Percentiles rank a stretch among this genome's conserved stretches.
Evolutionary conservation across 2,797 vertebrate species (phyloP).

Genomic region (Rallus crepitans): DNA sequence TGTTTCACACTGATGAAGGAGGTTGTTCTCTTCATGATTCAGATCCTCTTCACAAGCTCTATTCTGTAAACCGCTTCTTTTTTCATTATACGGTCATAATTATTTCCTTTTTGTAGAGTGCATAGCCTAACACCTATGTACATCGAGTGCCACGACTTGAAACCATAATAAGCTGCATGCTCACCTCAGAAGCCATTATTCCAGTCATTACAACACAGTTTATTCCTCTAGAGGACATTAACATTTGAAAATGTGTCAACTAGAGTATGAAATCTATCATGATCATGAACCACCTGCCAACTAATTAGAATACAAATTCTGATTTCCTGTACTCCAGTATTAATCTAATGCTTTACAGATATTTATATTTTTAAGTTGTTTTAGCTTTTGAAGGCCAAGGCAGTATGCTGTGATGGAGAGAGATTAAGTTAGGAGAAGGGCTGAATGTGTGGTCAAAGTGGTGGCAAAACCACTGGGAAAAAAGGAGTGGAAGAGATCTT

Average conservation of each 20-base stretch:
- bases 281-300: conserved; percentile 73
- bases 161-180: conserved; percentile 73
- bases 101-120: conserved; percentile 70
- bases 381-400: conserved; percentile 51
- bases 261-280: conserved; percentile 76
- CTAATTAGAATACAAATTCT: conserved; percentile 75
- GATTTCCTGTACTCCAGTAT: conserved; percentile 57
- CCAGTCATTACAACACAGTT: conserved; percentile 79
- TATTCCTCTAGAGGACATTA: conserved; percentile 79
- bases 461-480: background rate
- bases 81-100: conserved; percentile 64
- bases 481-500: background rate
- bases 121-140: conserved; percentile 75
- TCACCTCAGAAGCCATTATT: conserved; percentile 79
- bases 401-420: conserved; percentile 39
- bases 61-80: conserved; percentile 66
- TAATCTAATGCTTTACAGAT: conserved; percentile 61
- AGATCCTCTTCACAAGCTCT: conserved; percentile 65
- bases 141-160: conserved; percentile 69
- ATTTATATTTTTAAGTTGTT: conserved; percentile 58
- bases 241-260: conserved; percentile 81
- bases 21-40: conserved; percentile 46
- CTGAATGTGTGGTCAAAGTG: background rate
- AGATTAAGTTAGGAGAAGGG: background rate
- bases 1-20: conserved; percentile 70